Evolutionary conservation across 2,113 vertebrate species (phyloP).

Genomic region (Pangasianodon gigas): DNA sequence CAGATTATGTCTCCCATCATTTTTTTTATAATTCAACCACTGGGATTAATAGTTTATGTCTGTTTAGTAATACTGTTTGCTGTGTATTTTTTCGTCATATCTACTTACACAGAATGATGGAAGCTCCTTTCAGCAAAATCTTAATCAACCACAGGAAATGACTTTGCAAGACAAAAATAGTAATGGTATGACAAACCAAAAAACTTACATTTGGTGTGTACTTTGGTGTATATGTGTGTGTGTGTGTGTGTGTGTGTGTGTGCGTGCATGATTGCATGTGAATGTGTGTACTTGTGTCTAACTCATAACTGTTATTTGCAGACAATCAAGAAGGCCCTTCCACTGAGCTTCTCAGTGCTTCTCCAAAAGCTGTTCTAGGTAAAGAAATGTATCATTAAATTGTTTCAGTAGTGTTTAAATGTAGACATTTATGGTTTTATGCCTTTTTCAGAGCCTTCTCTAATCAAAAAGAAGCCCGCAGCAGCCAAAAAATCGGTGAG

Average conservation of each 20-base stretch:
- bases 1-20: neutral
- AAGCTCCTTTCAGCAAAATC: neutral
- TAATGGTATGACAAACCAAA: slow-evolving; percentile 56
- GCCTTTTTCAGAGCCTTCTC: slow-evolving; percentile 63
- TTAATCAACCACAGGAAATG: neutral
- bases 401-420: neutral
- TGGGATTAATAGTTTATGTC: neutral
- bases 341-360: slow-evolving; percentile 82
- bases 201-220: slow-evolving; percentile 33
- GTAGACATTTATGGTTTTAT: neutral
- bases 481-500: slow-evolving; percentile 69
- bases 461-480: slow-evolving; percentile 74
- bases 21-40: neutral
- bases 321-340: slow-evolving; percentile 81
- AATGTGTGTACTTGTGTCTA: neutral
- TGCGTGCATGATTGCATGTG: no score
- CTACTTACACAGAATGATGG: neutral
- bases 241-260: neutral
- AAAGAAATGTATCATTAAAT: slow-evolving; percentile 36
- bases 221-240: neutral
- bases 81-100: slow-evolving; percentile 54
- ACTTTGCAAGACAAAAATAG: slow-evolving; percentile 33
- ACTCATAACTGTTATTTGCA: slow-evolving; percentile 51
- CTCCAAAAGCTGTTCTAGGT: slow-evolving; percentile 83
- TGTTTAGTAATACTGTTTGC: slow-evolving; percentile 58